phyloP scores from a whole-genome alignment of 2,888 invertebrate genomes.

The Trachelus tabidus region DNA sequence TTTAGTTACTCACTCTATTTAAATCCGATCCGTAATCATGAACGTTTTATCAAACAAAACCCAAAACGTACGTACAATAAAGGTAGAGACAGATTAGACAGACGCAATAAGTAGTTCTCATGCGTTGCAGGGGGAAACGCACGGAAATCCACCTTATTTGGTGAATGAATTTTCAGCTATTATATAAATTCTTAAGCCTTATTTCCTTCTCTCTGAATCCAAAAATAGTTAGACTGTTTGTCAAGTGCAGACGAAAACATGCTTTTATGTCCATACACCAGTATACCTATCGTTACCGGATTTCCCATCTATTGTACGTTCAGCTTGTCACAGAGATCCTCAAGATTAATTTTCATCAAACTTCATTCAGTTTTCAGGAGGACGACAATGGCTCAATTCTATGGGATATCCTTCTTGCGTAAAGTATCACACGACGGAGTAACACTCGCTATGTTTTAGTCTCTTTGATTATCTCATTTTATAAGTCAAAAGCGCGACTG shows the following conservation, averaged over 20 bases:
- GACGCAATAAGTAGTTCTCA: conserved; percentile 46
- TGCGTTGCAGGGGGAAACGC: neutral
- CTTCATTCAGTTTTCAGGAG: neutral
- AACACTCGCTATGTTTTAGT: neutral
- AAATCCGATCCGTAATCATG: neutral
- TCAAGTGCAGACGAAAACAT: neutral
- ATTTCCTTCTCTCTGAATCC: neutral
- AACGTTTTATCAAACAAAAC: neutral
- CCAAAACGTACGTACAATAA: no score
- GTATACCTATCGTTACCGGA: neutral
- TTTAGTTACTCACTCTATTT: neutral
- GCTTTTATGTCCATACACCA: neutral
- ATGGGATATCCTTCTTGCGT: neutral
- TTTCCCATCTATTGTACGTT: neutral
- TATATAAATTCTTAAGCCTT: neutral
- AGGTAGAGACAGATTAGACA: conserved; percentile 21
- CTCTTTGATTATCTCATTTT: neutral
- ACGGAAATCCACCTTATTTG: neutral
- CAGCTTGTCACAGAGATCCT: neutral
- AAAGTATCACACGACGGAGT: neutral
- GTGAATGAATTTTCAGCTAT: neutral
- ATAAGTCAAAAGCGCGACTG: neutral
- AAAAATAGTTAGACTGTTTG: neutral
- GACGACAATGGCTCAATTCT: neutral
- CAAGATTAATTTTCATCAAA: neutral